phyloP scores from a whole-genome alignment of 2,888 invertebrate species.

The Volucella bombylans region DNA sequence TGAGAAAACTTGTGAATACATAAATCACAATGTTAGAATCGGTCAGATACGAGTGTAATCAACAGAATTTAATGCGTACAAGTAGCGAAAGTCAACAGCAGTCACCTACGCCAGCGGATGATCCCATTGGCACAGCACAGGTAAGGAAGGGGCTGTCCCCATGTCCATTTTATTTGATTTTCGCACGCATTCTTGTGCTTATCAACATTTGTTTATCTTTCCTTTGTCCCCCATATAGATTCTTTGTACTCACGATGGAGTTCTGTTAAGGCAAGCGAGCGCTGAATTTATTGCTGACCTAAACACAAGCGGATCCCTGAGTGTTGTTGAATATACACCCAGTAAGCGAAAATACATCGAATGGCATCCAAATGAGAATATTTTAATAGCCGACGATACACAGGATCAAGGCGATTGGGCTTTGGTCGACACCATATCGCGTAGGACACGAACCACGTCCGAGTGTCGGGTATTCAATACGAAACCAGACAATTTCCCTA shows the following conservation, averaged over 20 bases:
- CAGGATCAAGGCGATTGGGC: conserved; percentile 92
- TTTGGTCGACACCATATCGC: conserved; percentile 87
- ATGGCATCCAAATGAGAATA: conserved; percentile 90
- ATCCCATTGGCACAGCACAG: conserved; percentile 59
- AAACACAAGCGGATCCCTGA: conserved; percentile 83
- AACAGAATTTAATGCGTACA: conserved; percentile 59
- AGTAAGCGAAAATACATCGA: conserved; percentile 87
- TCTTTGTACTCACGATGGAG: conserved; percentile 91
- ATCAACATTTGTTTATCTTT: background rate
- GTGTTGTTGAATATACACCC: conserved; percentile 80
- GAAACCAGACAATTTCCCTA: conserved; percentile 78
- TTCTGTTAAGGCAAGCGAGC: conserved; percentile 87
- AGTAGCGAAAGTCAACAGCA: conserved; percentile 62
- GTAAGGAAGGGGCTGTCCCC: conserved; percentile 22
- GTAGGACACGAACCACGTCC: conserved; percentile 80
- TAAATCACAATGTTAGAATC: conserved; percentile 63
- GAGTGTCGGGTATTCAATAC: conserved; percentile 81
- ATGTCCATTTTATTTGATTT: conserved; percentile 3
- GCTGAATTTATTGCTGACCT: conserved; percentile 86
- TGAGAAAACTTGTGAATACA: conserved; percentile 40
- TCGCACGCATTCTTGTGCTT: background rate
- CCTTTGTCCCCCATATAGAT: conserved; percentile 83
- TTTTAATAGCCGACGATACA: conserved; percentile 88
- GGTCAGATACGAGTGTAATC: conserved; percentile 57
- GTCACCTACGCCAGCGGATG: conserved; percentile 64